A percentile compares a stretch with the other conserved stretches of the same genome.
These are phyloP conservation scores for Dasysyrphus tricinctus DNA, from an alignment of 2,888 invertebrate genomes.

Conservation along the genomic window DNA sequence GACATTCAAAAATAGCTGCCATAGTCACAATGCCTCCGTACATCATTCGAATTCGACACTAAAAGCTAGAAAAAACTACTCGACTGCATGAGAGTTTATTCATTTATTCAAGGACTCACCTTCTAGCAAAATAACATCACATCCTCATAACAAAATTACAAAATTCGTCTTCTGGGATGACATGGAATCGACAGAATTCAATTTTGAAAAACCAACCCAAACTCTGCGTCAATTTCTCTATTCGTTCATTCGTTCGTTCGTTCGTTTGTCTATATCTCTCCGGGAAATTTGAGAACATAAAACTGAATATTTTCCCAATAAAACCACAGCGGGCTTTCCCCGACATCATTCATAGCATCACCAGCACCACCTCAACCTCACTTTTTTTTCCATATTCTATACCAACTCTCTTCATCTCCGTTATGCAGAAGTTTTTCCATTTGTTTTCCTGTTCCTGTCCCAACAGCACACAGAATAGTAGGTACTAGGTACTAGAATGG, in stretches of 20 bases:
- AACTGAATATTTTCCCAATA: conserved; percentile 68
- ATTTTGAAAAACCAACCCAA: conserved; percentile 69
- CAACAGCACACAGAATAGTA: not conserved
- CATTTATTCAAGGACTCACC: conserved; percentile 73
- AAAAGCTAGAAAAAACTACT: conserved; percentile 8
- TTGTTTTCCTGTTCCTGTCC: conserved; percentile 27
- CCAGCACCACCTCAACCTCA: not conserved
- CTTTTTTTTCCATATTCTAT: not conserved
- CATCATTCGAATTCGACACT: conserved; percentile 29
- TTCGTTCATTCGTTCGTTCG: not conserved
- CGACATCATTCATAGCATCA: not conserved
- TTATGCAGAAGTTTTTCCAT: conserved; percentile 42
- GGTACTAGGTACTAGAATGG: conserved; percentile 17
- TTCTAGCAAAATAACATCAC: conserved; percentile 71
- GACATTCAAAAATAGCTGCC: conserved; percentile 7
- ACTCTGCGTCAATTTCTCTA: conserved; percentile 23
- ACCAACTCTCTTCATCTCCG: conserved; percentile 1
- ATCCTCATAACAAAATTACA: conserved; percentile 68
- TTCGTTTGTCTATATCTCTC: conserved; percentile 31
- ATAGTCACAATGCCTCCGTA: conserved; percentile 4
- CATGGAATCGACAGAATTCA: conserved; percentile 75
- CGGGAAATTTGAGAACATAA: conserved; percentile 60
- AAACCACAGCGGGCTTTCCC: conserved; percentile 27
- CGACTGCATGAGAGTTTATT: conserved; percentile 50
- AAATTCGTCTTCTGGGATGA: conserved; percentile 75